Evolutionary conservation across 2,888 invertebrate species (phyloP), one percentile per base, ranked within the genome.

Genomic region (Ochropleura leucogaster): DNA sequence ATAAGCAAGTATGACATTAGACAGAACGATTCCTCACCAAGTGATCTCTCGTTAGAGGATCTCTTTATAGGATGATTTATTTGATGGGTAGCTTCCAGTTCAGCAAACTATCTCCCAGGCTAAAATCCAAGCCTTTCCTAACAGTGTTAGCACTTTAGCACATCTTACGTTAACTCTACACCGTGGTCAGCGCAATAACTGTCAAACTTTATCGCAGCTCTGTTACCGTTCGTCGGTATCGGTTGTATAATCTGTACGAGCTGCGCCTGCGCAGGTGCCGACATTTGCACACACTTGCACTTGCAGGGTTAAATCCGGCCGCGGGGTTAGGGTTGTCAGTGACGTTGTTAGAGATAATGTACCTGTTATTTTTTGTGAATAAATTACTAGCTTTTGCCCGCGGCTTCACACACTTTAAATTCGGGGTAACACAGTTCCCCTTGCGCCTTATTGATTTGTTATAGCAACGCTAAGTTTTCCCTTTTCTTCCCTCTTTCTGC

Each of bases 221-320:
- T 82, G 80, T 80, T 80, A 77, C 80, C 83, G 78, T 76, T 77
- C 68, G 51, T 30, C 47, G 73, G 67, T 82, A 74, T 82, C 77
- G 79, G 71, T 67, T 68, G 77, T 82, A 72, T 80, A 80, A 82
- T 82, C 68, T 82, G 30, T 47, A 42, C 64, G 64, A 55, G 59
- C 53, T 68, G 73, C 63, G 40, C 16, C 46, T 16, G 59, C 59
- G 82, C 80, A 80, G 80, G 82, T 80, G 80, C 60, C 72, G 68
- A 82, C 68, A 80, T 77, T 80, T 68, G 78, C 82, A 72, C 82
- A 68, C 55, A 71, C 72, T 78, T 78, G 81, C 78, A 75, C 68
- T 77, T 77, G 66, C 62, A 51, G 78, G 81, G 81, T 79, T 79
- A 79, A 81, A 75, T 81, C 76, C 44, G 59, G 60, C 47, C 64